phyloP scores from a whole-genome alignment of 2,888 invertebrate genomes.

The Spicauda simplicius region DNA sequence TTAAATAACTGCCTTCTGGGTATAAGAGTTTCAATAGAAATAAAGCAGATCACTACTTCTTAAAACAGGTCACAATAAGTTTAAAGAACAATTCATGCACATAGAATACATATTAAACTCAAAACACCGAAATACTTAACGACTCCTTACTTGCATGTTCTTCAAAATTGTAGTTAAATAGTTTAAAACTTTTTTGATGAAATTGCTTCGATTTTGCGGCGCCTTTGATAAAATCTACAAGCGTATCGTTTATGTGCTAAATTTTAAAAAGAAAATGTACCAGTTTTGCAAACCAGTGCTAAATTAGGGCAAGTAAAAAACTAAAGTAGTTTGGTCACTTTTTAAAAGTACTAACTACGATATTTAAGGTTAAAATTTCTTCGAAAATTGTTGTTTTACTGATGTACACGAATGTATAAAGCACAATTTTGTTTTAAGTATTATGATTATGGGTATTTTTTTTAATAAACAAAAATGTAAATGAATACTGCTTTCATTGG shows the following conservation, averaged over 20 bases:
- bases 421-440: too few species aligned
- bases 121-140: background rate
- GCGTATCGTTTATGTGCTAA: background rate
- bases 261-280: background rate
- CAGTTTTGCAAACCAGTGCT: background rate
- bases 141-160: constrained; percentile 7
- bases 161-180: constrained; percentile 2
- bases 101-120: too few species aligned
- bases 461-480: too few species aligned
- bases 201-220: constrained; percentile 11
- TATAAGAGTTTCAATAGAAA: too few species aligned
- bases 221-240: constrained; percentile 5
- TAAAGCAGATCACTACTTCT: too few species aligned
- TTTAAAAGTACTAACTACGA: background rate
- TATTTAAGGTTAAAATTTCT: background rate
- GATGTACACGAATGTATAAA: too few species aligned
- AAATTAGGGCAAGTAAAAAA: background rate
- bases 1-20: too few species aligned
- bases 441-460: too few species aligned
- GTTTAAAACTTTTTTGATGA: constrained; percentile 8
- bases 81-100: too few species aligned
- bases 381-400: too few species aligned
- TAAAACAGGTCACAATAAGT: too few species aligned
- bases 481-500: too few species aligned
- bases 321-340: background rate